Evolutionary conservation across 2,888 invertebrate species (phyloP).

Genomic region (Drosophila recens): DNA sequence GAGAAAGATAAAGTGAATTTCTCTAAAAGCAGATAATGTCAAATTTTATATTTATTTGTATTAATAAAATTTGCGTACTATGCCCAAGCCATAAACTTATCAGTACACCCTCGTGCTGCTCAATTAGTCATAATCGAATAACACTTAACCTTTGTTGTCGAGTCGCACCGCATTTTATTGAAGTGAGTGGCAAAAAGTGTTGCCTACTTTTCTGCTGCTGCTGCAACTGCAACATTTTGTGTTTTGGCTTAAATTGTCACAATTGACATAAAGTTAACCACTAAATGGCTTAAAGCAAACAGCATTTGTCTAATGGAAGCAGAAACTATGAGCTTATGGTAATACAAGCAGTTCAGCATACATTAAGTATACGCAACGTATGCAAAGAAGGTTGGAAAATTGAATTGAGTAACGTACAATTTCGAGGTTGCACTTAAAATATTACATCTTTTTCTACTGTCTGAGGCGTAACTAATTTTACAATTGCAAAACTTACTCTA

Average conservation of each 20-base stretch:
- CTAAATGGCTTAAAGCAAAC: constrained; percentile 16
- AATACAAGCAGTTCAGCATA: background rate
- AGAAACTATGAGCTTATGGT: background rate
- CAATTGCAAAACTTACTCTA: background rate
- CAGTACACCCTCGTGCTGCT: constrained; percentile 17
- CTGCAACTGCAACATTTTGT: background rate
- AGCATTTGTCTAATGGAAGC: constrained; percentile 4
- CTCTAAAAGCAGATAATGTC: no score
- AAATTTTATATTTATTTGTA: no score
- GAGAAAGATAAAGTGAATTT: no score
- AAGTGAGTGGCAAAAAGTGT: constrained; percentile 29
- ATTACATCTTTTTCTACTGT: constrained; percentile 3
- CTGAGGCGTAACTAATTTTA: background rate
- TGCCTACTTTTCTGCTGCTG: constrained; percentile 61
- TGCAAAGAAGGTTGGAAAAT: constrained; percentile 15
- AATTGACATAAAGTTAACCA: constrained; percentile 21
- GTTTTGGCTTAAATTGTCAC: constrained; percentile 3
- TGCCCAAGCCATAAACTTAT: no score
- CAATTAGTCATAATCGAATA: constrained; percentile 74
- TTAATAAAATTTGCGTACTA: no score
- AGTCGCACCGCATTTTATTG: background rate
- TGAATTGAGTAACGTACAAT: constrained; percentile 16
- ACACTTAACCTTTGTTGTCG: constrained; percentile 43
- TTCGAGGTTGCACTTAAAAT: constrained; percentile 19
- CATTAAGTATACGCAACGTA: constrained; percentile 49